phyloP scores from a whole-genome alignment of 2,888 invertebrate species.

The Eurytoma adleriae region DNA sequence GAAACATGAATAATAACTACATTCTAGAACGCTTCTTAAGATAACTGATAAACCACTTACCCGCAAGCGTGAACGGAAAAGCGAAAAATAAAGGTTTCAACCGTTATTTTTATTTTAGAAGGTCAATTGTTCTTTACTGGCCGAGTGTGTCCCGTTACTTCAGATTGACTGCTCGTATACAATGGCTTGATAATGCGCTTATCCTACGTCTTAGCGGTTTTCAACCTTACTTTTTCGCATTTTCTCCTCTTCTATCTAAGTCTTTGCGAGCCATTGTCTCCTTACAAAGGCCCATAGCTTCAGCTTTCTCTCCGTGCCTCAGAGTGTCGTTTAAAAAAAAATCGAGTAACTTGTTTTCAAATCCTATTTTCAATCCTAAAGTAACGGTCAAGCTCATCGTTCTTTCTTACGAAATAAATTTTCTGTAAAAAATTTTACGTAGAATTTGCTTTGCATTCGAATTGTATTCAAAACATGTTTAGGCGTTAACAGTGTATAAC shows the following conservation, averaged over 20 bases:
- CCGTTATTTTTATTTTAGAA: conserved; percentile 25
- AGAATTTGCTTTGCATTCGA: not conserved
- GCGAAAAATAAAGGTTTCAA: not conserved
- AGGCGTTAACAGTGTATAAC: too few relatives aligned
- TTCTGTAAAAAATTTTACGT: not conserved
- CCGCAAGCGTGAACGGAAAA: not conserved
- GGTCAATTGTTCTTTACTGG: conserved; percentile 73
- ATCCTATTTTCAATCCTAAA: too few relatives aligned
- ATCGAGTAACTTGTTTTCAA: too few relatives aligned
- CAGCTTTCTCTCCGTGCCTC: too few relatives aligned
- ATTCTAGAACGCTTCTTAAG: too few relatives aligned
- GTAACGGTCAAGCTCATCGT: too few relatives aligned
- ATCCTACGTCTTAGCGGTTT: conserved; percentile 59
- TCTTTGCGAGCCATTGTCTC: not conserved
- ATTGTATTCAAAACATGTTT: too few relatives aligned
- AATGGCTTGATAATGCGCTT: conserved; percentile 72
- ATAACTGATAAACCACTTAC: too few relatives aligned
- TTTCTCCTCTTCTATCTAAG: conserved; percentile 18
- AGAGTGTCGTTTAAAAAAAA: too few relatives aligned
- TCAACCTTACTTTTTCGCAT: conserved; percentile 29
- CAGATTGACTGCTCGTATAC: conserved; percentile 73
- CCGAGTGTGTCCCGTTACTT: conserved; percentile 74
- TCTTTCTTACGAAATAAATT: too few relatives aligned
- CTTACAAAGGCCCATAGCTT: too few relatives aligned
- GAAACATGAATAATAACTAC: too few relatives aligned